These are phyloP conservation scores for Conops quadrifasciatus DNA, from an alignment of 2,888 invertebrate species.

Conservation along the genomic window DNA sequence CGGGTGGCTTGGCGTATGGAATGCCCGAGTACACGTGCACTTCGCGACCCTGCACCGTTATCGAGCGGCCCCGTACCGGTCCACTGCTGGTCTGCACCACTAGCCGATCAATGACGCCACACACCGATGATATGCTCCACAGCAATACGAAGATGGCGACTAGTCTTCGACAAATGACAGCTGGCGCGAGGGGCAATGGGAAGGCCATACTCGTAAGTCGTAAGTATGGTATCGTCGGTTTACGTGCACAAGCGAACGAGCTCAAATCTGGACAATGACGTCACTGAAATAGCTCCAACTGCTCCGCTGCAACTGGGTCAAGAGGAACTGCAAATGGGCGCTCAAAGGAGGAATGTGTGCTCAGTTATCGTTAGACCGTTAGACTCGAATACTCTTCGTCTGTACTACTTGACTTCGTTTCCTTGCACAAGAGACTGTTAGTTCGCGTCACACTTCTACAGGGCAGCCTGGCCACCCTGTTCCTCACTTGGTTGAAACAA, in stretches of 20 bases:
- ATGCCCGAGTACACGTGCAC: constrained; percentile 90
- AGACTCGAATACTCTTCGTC: too few relatives aligned
- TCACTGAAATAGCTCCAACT: constrained; percentile 42
- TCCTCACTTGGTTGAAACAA: too few relatives aligned
- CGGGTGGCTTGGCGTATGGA: constrained; percentile 89
- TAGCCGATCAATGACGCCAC: constrained; percentile 72
- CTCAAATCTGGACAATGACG: constrained; percentile 46
- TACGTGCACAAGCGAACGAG: constrained; percentile 30
- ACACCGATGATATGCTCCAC: constrained; percentile 55
- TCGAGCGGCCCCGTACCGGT: constrained; percentile 80
- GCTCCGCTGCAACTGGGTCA: constrained; percentile 31
- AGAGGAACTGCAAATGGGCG: not conserved
- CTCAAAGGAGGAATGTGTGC: too few relatives aligned
- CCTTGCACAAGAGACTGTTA: not conserved
- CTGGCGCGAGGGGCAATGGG: constrained; percentile 39
- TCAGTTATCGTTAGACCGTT: too few relatives aligned
- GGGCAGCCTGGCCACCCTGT: too few relatives aligned
- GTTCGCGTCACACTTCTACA: not conserved
- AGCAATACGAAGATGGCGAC: constrained; percentile 52
- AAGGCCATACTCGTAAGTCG: constrained; percentile 46
- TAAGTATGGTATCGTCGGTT: constrained; percentile 33
- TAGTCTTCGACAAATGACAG: constrained; percentile 44
- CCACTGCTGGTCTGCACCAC: constrained; percentile 87
- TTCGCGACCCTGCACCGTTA: constrained; percentile 83
- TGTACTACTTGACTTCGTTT: not conserved